phyloP scores from a whole-genome alignment of 2,797 vertebrate species.

The Paratrypauchen microcephalus region DNA sequence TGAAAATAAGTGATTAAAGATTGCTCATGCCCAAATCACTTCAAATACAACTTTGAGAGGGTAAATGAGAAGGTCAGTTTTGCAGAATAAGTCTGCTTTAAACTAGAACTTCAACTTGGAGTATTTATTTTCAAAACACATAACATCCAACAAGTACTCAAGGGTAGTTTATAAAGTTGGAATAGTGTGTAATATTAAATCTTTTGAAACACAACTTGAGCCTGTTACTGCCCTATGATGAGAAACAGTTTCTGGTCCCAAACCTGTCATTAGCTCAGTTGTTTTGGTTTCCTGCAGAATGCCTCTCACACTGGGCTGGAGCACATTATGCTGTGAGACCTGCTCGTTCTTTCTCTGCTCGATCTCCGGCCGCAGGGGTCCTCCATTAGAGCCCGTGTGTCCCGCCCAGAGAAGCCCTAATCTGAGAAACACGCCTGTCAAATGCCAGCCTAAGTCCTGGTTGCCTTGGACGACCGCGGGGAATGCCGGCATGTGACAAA shows the following conservation, averaged over 20 bases:
- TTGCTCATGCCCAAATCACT: no score
- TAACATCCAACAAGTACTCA: no score
- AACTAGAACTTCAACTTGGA: no score
- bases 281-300: conserved; percentile 54
- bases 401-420: conserved; percentile 81
- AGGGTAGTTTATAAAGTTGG: no score
- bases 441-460: conserved; percentile 77
- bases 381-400: conserved; percentile 51
- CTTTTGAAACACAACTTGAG: neutral
- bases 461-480: conserved; percentile 83
- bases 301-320: conserved; percentile 34
- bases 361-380: conserved; percentile 56
- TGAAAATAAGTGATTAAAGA: no score
- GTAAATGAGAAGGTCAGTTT: no score
- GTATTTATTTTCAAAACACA: no score
- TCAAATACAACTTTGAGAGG: no score
- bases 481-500: conserved; percentile 82
- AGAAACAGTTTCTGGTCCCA: neutral
- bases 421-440: conserved; percentile 82
- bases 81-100: no score
- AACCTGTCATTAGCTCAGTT: conserved; percentile 37
- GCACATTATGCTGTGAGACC: conserved; percentile 46
- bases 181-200: neutral
- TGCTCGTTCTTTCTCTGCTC: conserved; percentile 40
- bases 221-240: conserved; percentile 5